A percentile compares a stretch with the other conserved stretches of the same genome.
Conservation (phyloP, 2,888 invertebrate species). For the Ectobius pallidus region DNA sequence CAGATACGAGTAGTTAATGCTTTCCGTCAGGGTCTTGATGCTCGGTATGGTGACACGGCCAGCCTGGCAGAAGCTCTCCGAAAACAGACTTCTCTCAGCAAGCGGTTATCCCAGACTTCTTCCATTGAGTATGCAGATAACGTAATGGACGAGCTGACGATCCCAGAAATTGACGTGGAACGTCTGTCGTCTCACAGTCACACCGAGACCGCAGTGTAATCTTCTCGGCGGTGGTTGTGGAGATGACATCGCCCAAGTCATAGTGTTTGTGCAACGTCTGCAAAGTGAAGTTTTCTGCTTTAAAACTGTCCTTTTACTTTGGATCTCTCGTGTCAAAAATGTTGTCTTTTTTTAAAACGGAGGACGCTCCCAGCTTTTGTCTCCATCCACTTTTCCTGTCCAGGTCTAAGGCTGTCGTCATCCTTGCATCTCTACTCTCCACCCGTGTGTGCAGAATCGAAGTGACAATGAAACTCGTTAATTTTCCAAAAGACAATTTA, state of each 20-base stretch:
- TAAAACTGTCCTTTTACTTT: neutral
- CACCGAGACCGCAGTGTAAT: constrained; percentile 92
- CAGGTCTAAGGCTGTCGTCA: constrained; percentile 4
- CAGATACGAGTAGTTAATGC: constrained; percentile 99
- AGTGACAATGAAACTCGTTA: neutral
- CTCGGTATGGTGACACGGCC: constrained; percentile 90
- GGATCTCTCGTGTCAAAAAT: neutral
- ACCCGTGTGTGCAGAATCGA: neutral
- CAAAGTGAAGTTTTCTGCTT: neutral
- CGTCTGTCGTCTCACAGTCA: constrained; percentile 91
- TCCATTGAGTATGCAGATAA: constrained; percentile 92
- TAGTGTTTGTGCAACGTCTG: no score
- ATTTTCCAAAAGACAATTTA: constrained; percentile 18
- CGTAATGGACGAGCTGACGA: constrained; percentile 85
- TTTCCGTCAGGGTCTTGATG: constrained; percentile 99
- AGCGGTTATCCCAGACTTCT: constrained; percentile 90
- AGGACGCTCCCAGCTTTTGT: neutral
- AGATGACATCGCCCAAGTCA: neutral
- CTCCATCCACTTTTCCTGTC: neutral
- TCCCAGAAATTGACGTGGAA: constrained; percentile 92
- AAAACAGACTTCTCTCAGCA: constrained; percentile 90
- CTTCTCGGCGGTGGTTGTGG: constrained; percentile 24
- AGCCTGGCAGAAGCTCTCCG: constrained; percentile 92
- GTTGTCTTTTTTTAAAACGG: neutral
- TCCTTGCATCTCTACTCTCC: neutral